Percentiles rank a stretch among this genome's conserved stretches.
phyloP scores from a whole-genome alignment of 2,797 vertebrate species.

The Fistularia commersonii region DNA sequence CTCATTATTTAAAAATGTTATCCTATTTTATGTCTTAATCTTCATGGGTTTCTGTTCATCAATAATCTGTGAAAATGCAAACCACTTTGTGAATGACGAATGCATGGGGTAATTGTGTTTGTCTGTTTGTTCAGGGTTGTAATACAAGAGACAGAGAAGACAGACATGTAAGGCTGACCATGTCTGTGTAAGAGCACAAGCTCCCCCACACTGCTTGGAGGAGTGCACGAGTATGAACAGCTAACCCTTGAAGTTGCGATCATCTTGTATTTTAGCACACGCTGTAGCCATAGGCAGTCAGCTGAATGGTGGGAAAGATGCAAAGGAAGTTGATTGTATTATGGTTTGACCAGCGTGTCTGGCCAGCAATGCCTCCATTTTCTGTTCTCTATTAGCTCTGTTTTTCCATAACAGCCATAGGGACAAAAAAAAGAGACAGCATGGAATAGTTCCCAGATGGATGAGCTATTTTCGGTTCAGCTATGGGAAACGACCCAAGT shows the following conservation, averaged over 20 bases:
- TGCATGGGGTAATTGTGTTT: no score
- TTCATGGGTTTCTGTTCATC: no score
- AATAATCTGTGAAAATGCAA: no score
- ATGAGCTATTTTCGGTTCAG: slow-evolving; percentile 59
- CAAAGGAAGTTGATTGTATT: neutral
- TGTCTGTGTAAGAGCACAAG: no score
- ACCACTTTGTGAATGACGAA: no score
- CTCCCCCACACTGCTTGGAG: no score
- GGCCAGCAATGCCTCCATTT: slow-evolving; percentile 4
- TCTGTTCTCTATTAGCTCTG: slow-evolving; percentile 9
- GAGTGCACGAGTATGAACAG: no score
- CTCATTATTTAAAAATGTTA: no score
- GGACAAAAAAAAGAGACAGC: slow-evolving; percentile 15
- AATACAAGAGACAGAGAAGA: no score
- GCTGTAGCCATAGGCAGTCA: neutral
- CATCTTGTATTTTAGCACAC: neutral
- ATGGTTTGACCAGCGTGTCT: neutral
- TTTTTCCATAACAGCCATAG: slow-evolving; percentile 12
- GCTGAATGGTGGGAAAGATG: slow-evolving; percentile 3
- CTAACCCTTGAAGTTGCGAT: neutral
- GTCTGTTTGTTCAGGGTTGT: no score
- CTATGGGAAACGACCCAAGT: slow-evolving; percentile 66
- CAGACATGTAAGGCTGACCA: no score
- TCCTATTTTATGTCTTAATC: no score
- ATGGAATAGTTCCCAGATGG: slow-evolving; percentile 44